Conservation (phyloP, 2,797 vertebrate species). For the Pangasius djambal region DNA sequence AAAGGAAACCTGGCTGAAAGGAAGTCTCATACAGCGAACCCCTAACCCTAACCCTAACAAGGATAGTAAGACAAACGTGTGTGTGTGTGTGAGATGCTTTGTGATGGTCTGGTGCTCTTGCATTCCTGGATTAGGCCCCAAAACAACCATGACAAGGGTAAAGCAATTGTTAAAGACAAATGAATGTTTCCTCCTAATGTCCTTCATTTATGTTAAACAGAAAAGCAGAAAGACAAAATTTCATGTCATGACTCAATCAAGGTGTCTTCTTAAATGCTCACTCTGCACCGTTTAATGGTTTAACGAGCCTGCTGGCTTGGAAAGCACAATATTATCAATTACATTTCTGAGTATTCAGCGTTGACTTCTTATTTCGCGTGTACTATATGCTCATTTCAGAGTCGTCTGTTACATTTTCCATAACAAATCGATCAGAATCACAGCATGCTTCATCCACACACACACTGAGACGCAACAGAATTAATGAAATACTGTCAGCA, state of each 20-base stretch:
- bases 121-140: neutral
- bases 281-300: neutral
- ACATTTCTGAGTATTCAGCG: neutral
- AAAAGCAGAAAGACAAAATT: neutral
- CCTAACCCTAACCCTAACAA: neutral
- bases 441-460: slow-evolving; percentile 16
- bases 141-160: neutral
- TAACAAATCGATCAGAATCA: slow-evolving; percentile 25
- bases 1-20: neutral
- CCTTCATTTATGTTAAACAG: neutral
- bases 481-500: slow-evolving; percentile 29
- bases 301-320: neutral
- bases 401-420: neutral
- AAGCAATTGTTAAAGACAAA: neutral
- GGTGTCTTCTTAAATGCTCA: neutral
- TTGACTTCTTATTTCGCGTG: neutral
- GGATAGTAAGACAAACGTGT: neutral
- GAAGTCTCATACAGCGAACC: neutral
- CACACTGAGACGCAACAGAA: slow-evolving; percentile 8
- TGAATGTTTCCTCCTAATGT: neutral
- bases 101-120: neutral
- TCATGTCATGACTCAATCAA: neutral
- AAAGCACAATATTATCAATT: slow-evolving; percentile 8
- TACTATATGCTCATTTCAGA: neutral
- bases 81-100: neutral